Evolutionary conservation across 2,113 vertebrate genomes (phyloP).

Genomic region (Columbina picui): DNA sequence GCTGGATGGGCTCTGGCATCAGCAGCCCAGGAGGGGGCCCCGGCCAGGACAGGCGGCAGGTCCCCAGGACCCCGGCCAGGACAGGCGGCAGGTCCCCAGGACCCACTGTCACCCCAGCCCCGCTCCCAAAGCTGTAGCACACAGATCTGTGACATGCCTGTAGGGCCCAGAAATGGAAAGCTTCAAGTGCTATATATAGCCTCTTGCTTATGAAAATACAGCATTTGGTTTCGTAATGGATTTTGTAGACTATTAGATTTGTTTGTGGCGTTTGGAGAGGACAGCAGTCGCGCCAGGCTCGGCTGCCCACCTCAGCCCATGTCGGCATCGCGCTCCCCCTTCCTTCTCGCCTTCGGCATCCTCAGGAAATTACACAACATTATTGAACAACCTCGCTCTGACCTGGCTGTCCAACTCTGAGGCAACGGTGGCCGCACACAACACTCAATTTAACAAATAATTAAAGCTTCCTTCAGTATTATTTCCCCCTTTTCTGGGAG

Average conservation of each 20-base stretch:
- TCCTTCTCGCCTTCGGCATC: not conserved
- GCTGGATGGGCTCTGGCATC: not conserved
- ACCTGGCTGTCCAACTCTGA: not conserved
- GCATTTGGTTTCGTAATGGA: not conserved
- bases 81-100: not conserved
- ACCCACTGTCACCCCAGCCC: accelerated
- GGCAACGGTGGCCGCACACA: not conserved
- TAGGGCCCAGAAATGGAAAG: accelerated
- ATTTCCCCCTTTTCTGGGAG: not conserved
- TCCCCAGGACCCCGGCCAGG: accelerated
- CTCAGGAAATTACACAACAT: not conserved
- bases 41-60: accelerated
- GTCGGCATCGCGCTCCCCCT: accelerated
- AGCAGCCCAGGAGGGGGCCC: not conserved
- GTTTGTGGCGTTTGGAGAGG: not conserved
- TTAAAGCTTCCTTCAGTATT: not conserved
- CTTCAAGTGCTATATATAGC: not conserved
- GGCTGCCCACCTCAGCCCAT: not conserved
- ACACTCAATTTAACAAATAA: not conserved
- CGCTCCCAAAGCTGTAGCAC: not conserved
- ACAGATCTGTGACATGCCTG: accelerated
- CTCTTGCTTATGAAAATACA: not conserved
- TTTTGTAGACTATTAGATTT: not conserved
- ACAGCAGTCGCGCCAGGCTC: not conserved
- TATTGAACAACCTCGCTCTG: not conserved